Evolutionary conservation across 35 echinoderm and acorn worm species (phyloP), one percentile per base, ranked within the genome.

Genomic region (Apostichopus parvimensis): DNA sequence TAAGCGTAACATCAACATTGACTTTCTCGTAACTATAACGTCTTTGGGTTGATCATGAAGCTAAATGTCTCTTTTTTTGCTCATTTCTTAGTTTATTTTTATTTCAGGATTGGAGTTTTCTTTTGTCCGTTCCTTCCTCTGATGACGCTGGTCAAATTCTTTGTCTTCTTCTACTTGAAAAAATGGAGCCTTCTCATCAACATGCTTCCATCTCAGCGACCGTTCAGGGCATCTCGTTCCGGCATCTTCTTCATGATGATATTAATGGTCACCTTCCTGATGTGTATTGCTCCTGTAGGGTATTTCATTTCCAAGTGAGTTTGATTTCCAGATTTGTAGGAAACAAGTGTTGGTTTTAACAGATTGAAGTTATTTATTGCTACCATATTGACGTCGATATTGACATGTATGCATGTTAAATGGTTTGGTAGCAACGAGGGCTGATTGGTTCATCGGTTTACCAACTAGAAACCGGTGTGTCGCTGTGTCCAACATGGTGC

Each of bases 201-300:
- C 93, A 96, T 99, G 94, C 83, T 99, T 56, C 97, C 97, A 6
- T 91, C 97, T 5, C 92, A 93, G 6, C 86, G 95, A 21, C 97
- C 97, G 1, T 99, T 96, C 93, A 84, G 97, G 8, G 97, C 97
- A 0, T 95, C 97, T 2, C 23, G 97, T 8, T 94, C 95, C 0
- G 93, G 95, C 20, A 93, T 94, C 73, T 99, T 99, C 92, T 99
- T 99, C 86, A 99, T 99, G 97, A 91, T 95, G 45, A 95, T 99
- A 28, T 68, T 99, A 24, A 77, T 99, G 5, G 77, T 95, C 71
- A 95, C 97, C 2, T 99, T 99, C 73, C 91, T 99, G 77, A 59
- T 96, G 78, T 99, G 97, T 54, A 78, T 99, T 23, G 80, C 95
- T 45, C 97, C 97, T 4, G 92, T 99, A 59, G 97, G 97, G 4